phyloP scores from a whole-genome alignment of 2,888 invertebrate genomes.

The Papilio elwesi region DNA sequence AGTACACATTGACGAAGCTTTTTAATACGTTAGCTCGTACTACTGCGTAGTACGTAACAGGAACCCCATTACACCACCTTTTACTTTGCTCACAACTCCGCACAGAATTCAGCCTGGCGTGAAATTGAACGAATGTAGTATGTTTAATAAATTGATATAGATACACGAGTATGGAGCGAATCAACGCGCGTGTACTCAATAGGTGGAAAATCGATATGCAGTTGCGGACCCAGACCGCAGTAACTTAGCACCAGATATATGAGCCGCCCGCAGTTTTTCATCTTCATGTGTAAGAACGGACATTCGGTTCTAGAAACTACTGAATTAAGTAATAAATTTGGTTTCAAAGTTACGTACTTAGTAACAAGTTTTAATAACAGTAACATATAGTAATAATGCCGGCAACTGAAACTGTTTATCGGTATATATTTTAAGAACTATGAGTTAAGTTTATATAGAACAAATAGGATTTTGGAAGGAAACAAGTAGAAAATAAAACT shows the following conservation, averaged over 20 bases:
- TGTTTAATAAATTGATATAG: constrained; percentile 31
- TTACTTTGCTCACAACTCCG: constrained; percentile 17
- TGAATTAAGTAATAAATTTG: neutral
- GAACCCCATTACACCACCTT: constrained; percentile 14
- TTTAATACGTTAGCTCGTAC: constrained; percentile 21
- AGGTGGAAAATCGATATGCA: constrained; percentile 71
- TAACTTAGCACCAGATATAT: constrained; percentile 63
- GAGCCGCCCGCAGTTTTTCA: constrained; percentile 45
- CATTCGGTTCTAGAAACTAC: constrained; percentile 1
- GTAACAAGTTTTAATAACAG: neutral
- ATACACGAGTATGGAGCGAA: constrained; percentile 16
- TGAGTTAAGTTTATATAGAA: too few relatives aligned
- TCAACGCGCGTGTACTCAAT: constrained; percentile 40
- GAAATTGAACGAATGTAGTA: constrained; percentile 29
- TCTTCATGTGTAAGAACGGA: constrained; percentile 21
- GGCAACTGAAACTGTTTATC: too few relatives aligned
- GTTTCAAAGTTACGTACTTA: neutral
- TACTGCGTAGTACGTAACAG: constrained; percentile 16
- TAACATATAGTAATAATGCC: too few relatives aligned
- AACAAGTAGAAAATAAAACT: too few relatives aligned
- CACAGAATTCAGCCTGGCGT: constrained; percentile 25
- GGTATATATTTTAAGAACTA: too few relatives aligned
- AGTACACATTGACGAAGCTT: constrained; percentile 18
- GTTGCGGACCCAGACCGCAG: constrained; percentile 74
- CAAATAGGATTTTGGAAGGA: too few relatives aligned